Conservation (phyloP, 1,140 invertebrate species). For the Saxidomus purpurata region DNA sequence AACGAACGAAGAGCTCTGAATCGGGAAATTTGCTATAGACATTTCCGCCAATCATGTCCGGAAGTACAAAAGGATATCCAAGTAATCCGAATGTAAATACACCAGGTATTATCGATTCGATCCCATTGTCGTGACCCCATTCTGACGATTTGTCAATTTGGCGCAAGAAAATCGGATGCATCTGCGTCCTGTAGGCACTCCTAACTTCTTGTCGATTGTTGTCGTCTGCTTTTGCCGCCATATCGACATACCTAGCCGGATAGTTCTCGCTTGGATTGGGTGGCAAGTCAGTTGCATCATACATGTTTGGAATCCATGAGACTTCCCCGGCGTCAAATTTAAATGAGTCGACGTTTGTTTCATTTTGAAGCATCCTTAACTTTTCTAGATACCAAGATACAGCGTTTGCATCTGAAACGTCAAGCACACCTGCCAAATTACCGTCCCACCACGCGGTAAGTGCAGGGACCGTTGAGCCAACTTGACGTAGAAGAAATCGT, state of each 20-base stretch:
- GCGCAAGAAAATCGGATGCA: constrained; percentile 92
- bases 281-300: constrained; percentile 28
- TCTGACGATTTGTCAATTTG: constrained; percentile 95
- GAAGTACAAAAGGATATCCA: constrained; percentile 94
- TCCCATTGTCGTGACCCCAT: constrained; percentile 93
- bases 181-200: constrained; percentile 93
- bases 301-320: constrained; percentile 91
- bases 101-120: constrained; percentile 94
- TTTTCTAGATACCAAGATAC: constrained; percentile 91
- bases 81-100: constrained; percentile 93
- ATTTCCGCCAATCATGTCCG: constrained; percentile 98
- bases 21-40: constrained; percentile 89
- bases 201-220: constrained; percentile 91
- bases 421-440: constrained; percentile 75
- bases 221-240: constrained; percentile 87
- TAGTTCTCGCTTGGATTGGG: constrained; percentile 79
- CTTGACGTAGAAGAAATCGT: constrained; percentile 83
- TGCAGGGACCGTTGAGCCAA: constrained; percentile 85
- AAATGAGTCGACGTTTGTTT: constrained; percentile 91
- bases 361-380: constrained; percentile 88
- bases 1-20: constrained; percentile 94
- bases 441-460: constrained; percentile 92
- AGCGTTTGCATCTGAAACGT: constrained; percentile 80
- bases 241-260: constrained; percentile 74
- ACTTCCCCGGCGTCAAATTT: constrained; percentile 98